phyloP scores from a whole-genome alignment of 2,888 invertebrate species.

The Julus scanicus region DNA sequence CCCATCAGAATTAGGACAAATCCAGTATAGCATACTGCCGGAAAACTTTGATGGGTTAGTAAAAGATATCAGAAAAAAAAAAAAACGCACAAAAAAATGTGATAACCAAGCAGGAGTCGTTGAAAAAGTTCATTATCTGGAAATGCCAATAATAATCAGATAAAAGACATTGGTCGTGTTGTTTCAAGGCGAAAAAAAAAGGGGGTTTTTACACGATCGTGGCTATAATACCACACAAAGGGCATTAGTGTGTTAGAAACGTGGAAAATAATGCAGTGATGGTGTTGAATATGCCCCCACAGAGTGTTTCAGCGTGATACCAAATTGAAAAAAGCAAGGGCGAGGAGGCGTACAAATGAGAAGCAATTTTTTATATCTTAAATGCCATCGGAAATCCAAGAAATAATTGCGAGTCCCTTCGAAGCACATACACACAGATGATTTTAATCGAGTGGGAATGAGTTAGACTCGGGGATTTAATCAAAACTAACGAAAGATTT shows the following conservation, averaged over 20 bases:
- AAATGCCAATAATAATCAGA: conserved; percentile 38
- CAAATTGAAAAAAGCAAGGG: background rate
- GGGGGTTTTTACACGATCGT: background rate
- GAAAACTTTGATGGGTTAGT: background rate
- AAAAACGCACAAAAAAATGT: background rate
- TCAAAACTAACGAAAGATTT: conserved; percentile 15
- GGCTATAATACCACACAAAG: background rate
- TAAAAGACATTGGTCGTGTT: conserved; percentile 6
- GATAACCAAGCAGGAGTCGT: background rate
- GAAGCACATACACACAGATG: background rate
- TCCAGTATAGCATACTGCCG: background rate
- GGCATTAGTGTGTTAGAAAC: background rate
- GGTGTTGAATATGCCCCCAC: background rate
- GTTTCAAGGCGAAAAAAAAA: background rate
- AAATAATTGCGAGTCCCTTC: background rate
- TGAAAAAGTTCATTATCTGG: conserved; percentile 38
- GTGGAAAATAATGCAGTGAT: background rate
- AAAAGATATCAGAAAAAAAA: too few relatives aligned
- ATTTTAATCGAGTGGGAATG: conserved; percentile 38
- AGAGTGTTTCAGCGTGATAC: background rate
- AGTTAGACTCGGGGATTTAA: background rate
- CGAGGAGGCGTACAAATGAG: background rate
- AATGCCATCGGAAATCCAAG: conserved; percentile 26
- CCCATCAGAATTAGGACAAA: background rate
- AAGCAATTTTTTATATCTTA: background rate